Evolutionary conservation across 2,888 invertebrate genomes (phyloP), one percentile per base, ranked within the genome.

Genomic region (Lycocerus yunnanus): DNA sequence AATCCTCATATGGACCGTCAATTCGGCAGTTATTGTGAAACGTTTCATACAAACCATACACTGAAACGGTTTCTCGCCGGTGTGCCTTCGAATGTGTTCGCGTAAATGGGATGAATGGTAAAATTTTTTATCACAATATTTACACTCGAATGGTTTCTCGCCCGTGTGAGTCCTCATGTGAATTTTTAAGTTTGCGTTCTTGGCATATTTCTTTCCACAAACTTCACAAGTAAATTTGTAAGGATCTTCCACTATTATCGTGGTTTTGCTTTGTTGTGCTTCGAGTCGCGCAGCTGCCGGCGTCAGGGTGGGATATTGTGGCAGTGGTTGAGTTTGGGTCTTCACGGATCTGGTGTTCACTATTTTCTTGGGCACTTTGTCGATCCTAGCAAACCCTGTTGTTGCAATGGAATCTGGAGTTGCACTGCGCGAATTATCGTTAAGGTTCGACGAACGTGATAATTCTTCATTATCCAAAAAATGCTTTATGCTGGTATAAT

Each of bases 1-100:
- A 43, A 89, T 88, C 78, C 88, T 89, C 82, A 87, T 87, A 84
- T 91, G 91, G 78, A 86, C 85, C 1, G 85, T 86, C 11, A 86
- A 78, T 77, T 86, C 86, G 1, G 76, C 76, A 16, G 76, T 86
- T 15, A 86, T 86, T 1, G 86, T 86, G 75, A 86, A 86, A 16
- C 86, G 78, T 78, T 86, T 86, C 72, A 81, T 80, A 76, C 86
- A 86, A 10, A 86, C 81, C 3, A 81, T 83, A 76, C 86, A 86
- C 68, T 84, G 84, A 77, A 85, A 86, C 5, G 86, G 86, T 78
- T 86, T 86, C 74, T 86, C 86, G 0, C 86, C 86, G 1, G 85
- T 86, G 69, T 86, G 86, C 15, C 85, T 77, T 21, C 86, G 80
- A 59, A 85, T 85, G 71, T 86, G 86, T 74, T 85, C 85, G 6